These are phyloP conservation scores for Esox masquinongy DNA, from an alignment of 2,797 vertebrate genomes.

Conservation along the genomic window DNA sequence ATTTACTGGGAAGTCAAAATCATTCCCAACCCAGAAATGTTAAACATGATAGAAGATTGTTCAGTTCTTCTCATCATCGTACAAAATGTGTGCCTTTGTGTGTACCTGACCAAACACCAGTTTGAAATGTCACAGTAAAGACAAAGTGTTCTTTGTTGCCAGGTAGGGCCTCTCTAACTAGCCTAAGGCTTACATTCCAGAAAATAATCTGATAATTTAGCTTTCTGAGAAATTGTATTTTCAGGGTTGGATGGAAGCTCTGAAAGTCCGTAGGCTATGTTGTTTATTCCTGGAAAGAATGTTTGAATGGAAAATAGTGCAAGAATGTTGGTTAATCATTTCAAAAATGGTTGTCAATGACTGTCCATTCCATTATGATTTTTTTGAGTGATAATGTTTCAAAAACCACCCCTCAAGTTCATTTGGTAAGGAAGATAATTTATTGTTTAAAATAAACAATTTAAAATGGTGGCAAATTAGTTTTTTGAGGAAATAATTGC, in stretches of 20 bases:
- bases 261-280: not conserved
- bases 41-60: too few species aligned
- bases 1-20: too few species aligned
- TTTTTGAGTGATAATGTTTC: not conserved
- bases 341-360: not conserved
- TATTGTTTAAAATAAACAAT: too few species aligned
- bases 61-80: too few species aligned
- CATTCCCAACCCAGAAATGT: too few species aligned
- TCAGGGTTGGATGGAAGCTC: not conserved
- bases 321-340: too few species aligned
- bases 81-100: too few species aligned
- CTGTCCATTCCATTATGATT: not conserved
- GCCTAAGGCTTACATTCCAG: not conserved
- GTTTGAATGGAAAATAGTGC: not conserved
- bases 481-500: too few species aligned
- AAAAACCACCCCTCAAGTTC: not conserved
- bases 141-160: not conserved
- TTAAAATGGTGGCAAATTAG: too few species aligned
- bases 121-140: too few species aligned
- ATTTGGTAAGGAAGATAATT: too few species aligned
- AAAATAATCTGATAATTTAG: not conserved
- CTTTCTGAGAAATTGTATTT: not conserved
- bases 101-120: too few species aligned
- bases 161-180: not conserved
- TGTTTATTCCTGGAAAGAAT: not conserved